phyloP scores from a whole-genome alignment of 2,113 vertebrate genomes.

The Accipiter virgatus region DNA sequence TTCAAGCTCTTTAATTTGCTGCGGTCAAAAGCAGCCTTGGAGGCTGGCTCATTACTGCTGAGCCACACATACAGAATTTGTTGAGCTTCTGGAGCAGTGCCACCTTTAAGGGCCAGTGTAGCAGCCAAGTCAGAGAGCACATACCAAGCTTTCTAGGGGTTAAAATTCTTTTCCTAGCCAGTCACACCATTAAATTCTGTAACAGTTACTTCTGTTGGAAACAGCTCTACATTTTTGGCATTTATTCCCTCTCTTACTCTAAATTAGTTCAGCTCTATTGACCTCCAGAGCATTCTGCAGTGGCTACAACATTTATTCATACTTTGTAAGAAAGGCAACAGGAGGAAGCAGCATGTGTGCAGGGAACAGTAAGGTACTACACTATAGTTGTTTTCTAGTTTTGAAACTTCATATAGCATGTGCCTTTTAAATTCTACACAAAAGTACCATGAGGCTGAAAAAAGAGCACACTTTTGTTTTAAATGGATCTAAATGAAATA shows the following conservation, averaged over 20 bases:
- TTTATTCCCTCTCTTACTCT: neutral
- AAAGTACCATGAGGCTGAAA: neutral
- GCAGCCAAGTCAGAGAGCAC: neutral
- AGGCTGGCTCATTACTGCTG: neutral
- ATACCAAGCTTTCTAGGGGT: neutral
- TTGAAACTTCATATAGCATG: neutral
- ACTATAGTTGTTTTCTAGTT: neutral
- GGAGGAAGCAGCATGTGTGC: neutral
- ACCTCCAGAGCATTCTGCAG: neutral
- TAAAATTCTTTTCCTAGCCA: neutral
- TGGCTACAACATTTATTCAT: neutral
- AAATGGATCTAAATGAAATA: neutral
- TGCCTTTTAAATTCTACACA: neutral
- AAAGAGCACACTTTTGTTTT: neutral
- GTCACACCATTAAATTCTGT: neutral
- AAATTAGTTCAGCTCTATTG: neutral
- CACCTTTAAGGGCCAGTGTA: neutral
- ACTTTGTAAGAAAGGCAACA: neutral
- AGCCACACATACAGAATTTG: neutral
- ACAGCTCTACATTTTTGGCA: neutral
- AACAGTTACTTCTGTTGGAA: neutral
- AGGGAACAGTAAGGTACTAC: neutral
- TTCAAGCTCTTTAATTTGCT: neutral
- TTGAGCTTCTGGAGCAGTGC: neutral
- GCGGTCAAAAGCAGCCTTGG: neutral